Evolutionary conservation across 2,888 invertebrate genomes (phyloP).

Genomic region (Sinopyrophorus schimmeli): DNA sequence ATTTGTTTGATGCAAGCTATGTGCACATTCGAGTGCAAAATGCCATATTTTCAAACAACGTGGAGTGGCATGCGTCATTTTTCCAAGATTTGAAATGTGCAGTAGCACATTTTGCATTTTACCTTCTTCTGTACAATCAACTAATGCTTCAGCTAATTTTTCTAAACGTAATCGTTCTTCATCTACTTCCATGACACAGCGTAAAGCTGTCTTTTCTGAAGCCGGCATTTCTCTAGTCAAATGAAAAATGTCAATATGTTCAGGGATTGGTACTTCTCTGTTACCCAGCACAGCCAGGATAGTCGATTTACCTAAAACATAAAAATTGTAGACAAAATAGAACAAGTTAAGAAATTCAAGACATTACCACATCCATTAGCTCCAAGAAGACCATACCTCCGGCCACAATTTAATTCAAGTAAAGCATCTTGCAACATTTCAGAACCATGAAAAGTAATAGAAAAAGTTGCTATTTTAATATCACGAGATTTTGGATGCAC

Average conservation of each 20-base stretch:
- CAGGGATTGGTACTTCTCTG: slow-evolving; percentile 93
- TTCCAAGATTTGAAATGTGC: too few species aligned
- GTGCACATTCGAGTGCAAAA: too few species aligned
- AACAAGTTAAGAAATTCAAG: background rate
- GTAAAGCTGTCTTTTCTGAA: slow-evolving; percentile 92
- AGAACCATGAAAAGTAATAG: slow-evolving; percentile 96
- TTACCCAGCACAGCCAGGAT: slow-evolving; percentile 88
- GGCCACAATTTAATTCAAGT: slow-evolving; percentile 95
- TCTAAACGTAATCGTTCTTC: slow-evolving; percentile 90
- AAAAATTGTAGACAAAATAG: background rate
- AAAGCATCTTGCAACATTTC: slow-evolving; percentile 95
- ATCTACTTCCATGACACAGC: slow-evolving; percentile 98
- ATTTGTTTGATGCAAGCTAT: too few species aligned
- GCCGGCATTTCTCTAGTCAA: slow-evolving; percentile 97
- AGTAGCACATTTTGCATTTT: too few species aligned
- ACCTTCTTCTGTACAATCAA: slow-evolving; percentile 86
- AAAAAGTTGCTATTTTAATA: slow-evolving; percentile 93
- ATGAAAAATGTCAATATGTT: slow-evolving; percentile 97
- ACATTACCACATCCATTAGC: slow-evolving; percentile 96
- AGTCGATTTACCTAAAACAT: slow-evolving; percentile 81
- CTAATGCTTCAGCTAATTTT: slow-evolving; percentile 86
- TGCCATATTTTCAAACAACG: too few species aligned
- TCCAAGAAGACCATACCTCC: slow-evolving; percentile 92
- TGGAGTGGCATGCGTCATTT: too few species aligned
- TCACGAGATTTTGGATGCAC: slow-evolving; percentile 96